Evolutionary conservation across 1,140 invertebrate genomes (phyloP), one percentile per base, ranked within the genome.

Genomic region (Drosophila chauvacae): DNA sequence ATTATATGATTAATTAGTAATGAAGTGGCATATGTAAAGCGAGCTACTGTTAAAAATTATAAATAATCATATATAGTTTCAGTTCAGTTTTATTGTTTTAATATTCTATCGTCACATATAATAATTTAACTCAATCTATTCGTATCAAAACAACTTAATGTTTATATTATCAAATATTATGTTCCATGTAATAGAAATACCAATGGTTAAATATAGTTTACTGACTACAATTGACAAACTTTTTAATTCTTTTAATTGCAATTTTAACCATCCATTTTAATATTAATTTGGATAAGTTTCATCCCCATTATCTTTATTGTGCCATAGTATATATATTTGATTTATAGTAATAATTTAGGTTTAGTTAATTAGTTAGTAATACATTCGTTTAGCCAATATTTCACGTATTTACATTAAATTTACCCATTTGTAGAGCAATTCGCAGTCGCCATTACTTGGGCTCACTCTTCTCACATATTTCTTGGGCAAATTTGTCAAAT

Each of bases 401-500:
- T 26, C 6, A 28, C 16, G 3, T 14, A 10, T 13, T 13, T n/a
- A 10, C n/a, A 26, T 7, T 23, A 11, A 2, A 10, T 37, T 28
- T 28, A 1, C 5, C 9, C 4, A 35, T 20, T 35, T 20, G 20
- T 14, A 72, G 53, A 35, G 70, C 11, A 50, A 20, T 11, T 26
- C 23, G 0, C 2, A 4, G 2, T 42, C 41, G 39, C 9, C 10
- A 5, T 33, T 23, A 11, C 5, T 4, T 33, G 0, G 9, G 9
- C 11, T 7, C 14, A n/a, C 37, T 30, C 28, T 42, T 28, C 14
- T 14, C 50, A 37, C 57, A 70, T 77, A 59, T 78, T 78, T 77
- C 48, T 80, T 65, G 50, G 80, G 57, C 72, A 83, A 83, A 83
- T 83, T 79, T 83, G 80, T 83, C 80, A 79, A 83, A 83, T 83